phyloP scores from a whole-genome alignment of 1,140 invertebrate species.

The Hylaeus anthracinus region DNA sequence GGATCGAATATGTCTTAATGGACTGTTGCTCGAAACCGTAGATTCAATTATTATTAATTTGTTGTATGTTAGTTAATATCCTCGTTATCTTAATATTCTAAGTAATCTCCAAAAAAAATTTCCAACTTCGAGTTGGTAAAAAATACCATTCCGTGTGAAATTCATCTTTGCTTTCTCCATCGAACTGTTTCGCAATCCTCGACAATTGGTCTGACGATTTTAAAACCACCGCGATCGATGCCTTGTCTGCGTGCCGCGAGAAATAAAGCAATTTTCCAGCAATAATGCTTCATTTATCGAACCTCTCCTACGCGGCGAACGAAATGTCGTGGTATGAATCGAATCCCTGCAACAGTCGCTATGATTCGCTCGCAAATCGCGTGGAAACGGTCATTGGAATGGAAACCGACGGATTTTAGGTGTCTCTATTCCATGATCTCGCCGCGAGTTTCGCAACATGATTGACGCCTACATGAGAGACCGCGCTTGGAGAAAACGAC shows the following conservation, averaged over 20 bases:
- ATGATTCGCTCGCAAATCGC: background rate
- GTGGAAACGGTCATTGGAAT: background rate
- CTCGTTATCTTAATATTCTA: no score
- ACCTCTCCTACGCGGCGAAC: background rate
- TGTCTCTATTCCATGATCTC: background rate
- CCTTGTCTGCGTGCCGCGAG: slow-evolving; percentile 12
- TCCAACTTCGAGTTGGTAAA: no score
- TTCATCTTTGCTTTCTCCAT: background rate
- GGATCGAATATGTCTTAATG: no score
- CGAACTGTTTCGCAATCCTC: background rate
- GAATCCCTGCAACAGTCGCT: background rate
- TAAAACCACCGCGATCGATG: slow-evolving; percentile 11
- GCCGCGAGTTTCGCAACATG: background rate
- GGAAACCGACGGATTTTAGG: background rate
- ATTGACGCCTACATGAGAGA: background rate
- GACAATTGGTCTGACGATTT: background rate
- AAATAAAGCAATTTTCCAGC: slow-evolving; percentile 28
- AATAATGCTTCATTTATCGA: slow-evolving; percentile 1
- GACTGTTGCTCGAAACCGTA: background rate
- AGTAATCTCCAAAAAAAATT: no score
- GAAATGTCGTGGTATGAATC: background rate
- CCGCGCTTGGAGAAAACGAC: background rate
- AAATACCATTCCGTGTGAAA: background rate
- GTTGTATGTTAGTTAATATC: background rate
- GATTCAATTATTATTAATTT: background rate